Evolutionary conservation across 2,797 vertebrate species (phyloP).

Genomic region (Emydoidea blandingii): DNA sequence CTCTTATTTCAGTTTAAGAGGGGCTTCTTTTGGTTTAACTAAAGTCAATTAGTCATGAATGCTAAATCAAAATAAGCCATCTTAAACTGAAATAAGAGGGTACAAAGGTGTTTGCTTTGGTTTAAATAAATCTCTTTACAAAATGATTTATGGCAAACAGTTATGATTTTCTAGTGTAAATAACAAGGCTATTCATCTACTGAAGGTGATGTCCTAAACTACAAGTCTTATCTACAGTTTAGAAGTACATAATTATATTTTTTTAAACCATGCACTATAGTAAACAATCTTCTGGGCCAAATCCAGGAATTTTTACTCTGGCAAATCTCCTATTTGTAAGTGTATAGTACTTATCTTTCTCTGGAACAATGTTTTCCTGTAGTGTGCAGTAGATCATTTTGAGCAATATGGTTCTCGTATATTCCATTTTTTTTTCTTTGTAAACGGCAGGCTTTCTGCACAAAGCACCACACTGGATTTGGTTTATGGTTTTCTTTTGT

Average conservation of each 20-base stretch:
- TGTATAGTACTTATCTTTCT: not conserved
- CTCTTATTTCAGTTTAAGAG: not conserved
- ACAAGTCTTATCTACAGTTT: not conserved
- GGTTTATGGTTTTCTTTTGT: not conserved
- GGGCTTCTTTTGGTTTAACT: not conserved
- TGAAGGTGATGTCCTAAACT: not conserved
- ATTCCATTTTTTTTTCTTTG: not conserved
- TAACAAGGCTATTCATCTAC: not conserved
- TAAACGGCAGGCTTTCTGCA: not conserved
- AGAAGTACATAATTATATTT: fast-evolving
- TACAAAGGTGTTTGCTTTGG: not conserved
- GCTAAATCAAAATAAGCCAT: not conserved
- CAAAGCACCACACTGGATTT: not conserved
- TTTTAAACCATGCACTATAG: too few species aligned
- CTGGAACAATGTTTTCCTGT: not conserved
- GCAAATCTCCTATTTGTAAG: not conserved
- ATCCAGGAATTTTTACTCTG: not conserved
- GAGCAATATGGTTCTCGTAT: not conserved
- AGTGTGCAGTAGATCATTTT: not conserved
- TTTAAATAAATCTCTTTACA: not conserved
- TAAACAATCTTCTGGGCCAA: not conserved
- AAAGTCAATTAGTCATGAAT: not conserved
- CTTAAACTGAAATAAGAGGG: not conserved
- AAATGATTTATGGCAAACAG: not conserved
- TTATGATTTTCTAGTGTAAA: not conserved